Base-by-base conservation (phyloP, 2,888 invertebrate species). In the Priocnemis perturbator region DNA sequence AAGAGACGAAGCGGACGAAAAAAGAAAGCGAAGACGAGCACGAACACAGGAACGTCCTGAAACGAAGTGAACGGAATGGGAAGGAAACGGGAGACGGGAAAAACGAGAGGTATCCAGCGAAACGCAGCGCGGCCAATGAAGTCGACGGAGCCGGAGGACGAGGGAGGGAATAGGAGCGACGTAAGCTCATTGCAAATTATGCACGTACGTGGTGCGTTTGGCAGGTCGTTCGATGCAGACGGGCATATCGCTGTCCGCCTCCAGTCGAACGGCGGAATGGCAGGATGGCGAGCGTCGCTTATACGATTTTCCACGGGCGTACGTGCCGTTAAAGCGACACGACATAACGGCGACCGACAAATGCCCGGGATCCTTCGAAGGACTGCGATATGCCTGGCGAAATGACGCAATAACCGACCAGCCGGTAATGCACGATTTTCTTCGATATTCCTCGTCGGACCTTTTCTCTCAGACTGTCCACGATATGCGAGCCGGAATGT, bases 191-290 rank as follows among this genome's bases (percentile, higher is more conserved):
- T 58, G 56, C 55, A 23, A 63, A 63, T 63, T 63, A 63, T 63
- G 56, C 55, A 56, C 30, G 47, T 62, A 62, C 55, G 53, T 44
- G 55, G 62, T 63, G 63, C 63, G 50, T 63, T 50, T 63, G 63
- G 56, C 63, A 30, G 55, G 26, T 55, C 56, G 63, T 64, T 45
- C 48, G 5, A 50, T 21, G 57, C 58, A 58, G 48, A 52, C 59
- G 52, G 21, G 55, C 19, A 64, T 23, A 60, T 21, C 3, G 60
- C 48, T 7, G 11, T 11, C 7, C 37, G 37, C 14, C 37, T 37
- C 4, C 37, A 37, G 37, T 9, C 37, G 26, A 26, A 26, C 5
- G 26, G 26, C 26, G n/a, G 21, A 26, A 44, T 37, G 17, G n/a
- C 37, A 15, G 45, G 20, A 14, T 23, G 37, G 15, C 52, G 53